A percentile compares a stretch with the other conserved stretches of the same genome.
Conservation (phyloP, 2,888 invertebrate genomes). For the Caradrina kadenii region DNA sequence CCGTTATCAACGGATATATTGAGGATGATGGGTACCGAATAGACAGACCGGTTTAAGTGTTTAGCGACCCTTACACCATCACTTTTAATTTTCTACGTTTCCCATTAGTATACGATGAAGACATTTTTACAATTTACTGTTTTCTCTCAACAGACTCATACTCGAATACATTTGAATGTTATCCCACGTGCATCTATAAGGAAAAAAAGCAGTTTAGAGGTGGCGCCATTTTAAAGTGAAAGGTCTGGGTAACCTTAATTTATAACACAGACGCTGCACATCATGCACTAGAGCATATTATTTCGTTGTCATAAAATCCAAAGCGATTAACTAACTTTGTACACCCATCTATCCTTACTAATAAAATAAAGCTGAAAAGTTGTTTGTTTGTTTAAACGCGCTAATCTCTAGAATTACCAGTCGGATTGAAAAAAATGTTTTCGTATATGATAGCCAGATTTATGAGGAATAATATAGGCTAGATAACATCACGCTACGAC, state of each 20-base stretch:
- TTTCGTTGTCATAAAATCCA: background rate
- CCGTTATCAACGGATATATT: no score
- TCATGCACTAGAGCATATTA: no score
- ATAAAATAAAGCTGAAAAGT: no score
- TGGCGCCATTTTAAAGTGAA: slow-evolving; percentile 38
- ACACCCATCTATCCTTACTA: no score
- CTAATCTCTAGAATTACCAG: no score
- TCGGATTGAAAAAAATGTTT: no score
- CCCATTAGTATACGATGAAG: slow-evolving; percentile 17
- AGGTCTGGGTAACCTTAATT: slow-evolving; percentile 31
- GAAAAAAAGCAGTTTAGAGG: slow-evolving; percentile 15
- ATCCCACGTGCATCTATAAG: slow-evolving; percentile 8
- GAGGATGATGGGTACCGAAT: no score
- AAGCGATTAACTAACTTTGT: background rate
- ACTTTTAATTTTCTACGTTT: background rate
- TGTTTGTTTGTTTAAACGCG: no score
- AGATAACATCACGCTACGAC: no score
- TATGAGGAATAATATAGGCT: no score
- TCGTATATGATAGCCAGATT: no score
- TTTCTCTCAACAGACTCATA: slow-evolving; percentile 45
- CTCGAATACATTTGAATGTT: slow-evolving; percentile 27
- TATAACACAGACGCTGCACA: background rate
- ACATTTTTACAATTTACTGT: slow-evolving; percentile 20
- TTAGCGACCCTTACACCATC: background rate
- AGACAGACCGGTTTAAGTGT: no score